Evolutionary conservation across 2,113 vertebrate species (phyloP).

Genomic region (Ploceus nigricollis): DNA sequence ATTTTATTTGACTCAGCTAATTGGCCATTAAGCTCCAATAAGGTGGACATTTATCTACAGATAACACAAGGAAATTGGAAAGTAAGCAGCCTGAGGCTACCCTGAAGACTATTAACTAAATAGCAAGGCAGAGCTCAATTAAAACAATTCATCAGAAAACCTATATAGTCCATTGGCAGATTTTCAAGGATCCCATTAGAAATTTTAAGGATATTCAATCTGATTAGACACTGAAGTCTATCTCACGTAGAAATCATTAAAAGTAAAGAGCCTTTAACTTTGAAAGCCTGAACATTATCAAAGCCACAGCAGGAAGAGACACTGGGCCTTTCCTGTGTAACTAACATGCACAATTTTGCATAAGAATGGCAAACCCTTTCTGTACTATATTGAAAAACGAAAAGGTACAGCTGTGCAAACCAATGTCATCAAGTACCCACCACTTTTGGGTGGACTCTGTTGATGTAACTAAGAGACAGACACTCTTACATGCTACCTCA

Average conservation of each 20-base stretch:
- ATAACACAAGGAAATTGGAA: slow-evolving; percentile 45
- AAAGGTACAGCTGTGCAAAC: background rate
- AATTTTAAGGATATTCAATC: slow-evolving; percentile 31
- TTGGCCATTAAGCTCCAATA: slow-evolving; percentile 26
- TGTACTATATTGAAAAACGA: background rate
- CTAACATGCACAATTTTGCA: background rate
- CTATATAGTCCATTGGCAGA: background rate
- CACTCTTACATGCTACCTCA: background rate
- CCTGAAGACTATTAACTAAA: slow-evolving; percentile 35
- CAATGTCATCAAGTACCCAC: background rate
- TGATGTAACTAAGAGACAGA: background rate
- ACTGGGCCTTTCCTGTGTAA: background rate
- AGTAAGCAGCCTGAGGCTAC: slow-evolving; percentile 38
- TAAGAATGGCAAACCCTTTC: background rate
- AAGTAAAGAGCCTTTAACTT: background rate
- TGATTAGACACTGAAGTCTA: background rate
- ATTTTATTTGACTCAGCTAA: slow-evolving; percentile 54
- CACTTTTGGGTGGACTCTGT: background rate
- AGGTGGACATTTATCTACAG: slow-evolving; percentile 29
- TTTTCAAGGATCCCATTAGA: slow-evolving; percentile 53
- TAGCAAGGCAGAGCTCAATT: slow-evolving; percentile 22
- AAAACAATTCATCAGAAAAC: slow-evolving; percentile 53
- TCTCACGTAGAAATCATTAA: background rate
- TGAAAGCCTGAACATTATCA: background rate
- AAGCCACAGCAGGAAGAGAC: background rate